Conservation (phyloP, 2,797 vertebrate species). For the Falco naumanni region DNA sequence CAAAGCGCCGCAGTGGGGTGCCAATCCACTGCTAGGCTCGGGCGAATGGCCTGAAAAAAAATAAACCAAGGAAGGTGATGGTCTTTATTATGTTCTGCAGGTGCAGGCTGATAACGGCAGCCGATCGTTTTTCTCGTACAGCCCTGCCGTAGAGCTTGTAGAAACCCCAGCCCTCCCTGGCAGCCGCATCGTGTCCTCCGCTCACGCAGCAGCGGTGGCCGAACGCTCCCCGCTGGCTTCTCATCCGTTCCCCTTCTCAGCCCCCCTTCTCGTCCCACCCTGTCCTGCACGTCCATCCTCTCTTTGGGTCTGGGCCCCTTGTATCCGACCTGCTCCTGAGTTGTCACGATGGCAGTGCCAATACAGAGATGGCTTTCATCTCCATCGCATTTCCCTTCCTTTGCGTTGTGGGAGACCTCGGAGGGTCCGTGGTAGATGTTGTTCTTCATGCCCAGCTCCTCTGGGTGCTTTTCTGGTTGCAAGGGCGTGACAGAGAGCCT, state of each 20-base stretch:
- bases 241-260: not conserved
- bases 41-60: not conserved
- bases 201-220: not conserved
- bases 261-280: not conserved
- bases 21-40: not conserved
- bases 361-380: not conserved
- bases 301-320: not conserved
- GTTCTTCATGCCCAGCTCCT: not conserved
- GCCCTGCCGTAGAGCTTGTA: fast-evolving
- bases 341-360: fast-evolving
- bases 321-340: fast-evolving
- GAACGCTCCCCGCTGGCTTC: not conserved
- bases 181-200: fast-evolving
- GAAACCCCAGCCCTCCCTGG: not conserved
- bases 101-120: constrained; percentile 1
- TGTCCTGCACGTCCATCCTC: fast-evolving
- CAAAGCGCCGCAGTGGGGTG: not conserved
- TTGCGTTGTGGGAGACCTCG: fast-evolving
- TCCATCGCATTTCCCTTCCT: fast-evolving
- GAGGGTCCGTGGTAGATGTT: not conserved
- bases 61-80: not conserved
- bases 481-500: not conserved
- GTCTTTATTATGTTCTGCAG: constrained; percentile 17
- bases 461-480: not conserved
- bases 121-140: not conserved